These are phyloP conservation scores for Rotaria magnacalcarata DNA, from an alignment of 2,888 invertebrate species.

Conservation along the genomic window DNA sequence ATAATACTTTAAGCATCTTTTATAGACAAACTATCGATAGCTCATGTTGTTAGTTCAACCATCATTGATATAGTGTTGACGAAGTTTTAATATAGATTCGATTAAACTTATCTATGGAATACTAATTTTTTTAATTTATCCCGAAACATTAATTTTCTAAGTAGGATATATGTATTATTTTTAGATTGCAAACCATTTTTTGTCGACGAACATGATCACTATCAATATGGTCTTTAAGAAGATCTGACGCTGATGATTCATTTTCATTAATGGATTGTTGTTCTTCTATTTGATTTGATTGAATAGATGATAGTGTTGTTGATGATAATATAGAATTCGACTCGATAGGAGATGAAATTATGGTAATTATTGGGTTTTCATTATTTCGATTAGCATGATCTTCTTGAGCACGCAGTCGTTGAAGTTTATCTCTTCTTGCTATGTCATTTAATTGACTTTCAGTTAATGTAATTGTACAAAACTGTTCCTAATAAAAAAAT, in stretches of 20 bases:
- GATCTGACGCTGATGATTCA: neutral
- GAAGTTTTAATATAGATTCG: too few species aligned
- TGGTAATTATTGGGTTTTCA: neutral
- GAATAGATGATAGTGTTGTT: neutral
- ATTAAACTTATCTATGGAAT: too few species aligned
- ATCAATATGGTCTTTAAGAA: neutral
- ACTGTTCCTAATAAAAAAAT: neutral
- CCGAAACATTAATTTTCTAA: too few species aligned
- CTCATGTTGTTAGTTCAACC: too few species aligned
- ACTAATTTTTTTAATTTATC: too few species aligned
- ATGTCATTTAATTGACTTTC: neutral
- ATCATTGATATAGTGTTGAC: too few species aligned
- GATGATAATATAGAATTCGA: neutral
- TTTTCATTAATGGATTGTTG: neutral
- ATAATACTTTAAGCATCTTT: too few species aligned
- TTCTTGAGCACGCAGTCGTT: conserved; percentile 9
- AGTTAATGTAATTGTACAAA: neutral
- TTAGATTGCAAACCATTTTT: neutral
- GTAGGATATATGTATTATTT: neutral
- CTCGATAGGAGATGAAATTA: neutral
- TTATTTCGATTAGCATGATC: neutral
- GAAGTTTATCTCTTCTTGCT: neutral
- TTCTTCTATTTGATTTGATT: neutral
- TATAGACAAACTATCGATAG: too few species aligned
- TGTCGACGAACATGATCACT: neutral